Evolutionary conservation across 64 coral and sea anemone species (phyloP), one percentile per base, ranked within the genome.

Genomic region (Trachythela sp.): DNA sequence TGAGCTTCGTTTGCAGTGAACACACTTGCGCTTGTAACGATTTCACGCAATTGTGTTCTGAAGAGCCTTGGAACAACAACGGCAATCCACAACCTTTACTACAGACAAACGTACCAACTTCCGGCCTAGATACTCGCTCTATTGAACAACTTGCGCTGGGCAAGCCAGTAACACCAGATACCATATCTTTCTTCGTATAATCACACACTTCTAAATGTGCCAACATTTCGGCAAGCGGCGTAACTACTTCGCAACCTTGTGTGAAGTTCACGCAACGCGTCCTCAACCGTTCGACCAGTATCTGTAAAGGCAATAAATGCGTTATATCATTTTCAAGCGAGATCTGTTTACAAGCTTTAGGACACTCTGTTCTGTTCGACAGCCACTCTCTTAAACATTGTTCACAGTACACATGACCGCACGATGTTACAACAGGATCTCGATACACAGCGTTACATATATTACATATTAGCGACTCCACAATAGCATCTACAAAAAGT

Each of bases 51-150:
- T 99, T 84, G 80, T 99, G 96, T 89, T 83, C 83, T 27, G 59
- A 84, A 9, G 64, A 87, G 37, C 95, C 89, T 83, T 94, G 96
- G 41, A 72, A 90, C 32, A 99, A 85, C 17, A 99, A 54, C 14
- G 96, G 96, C 10, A 99, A 84, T 6, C 96, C 96, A 88, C 96
- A 99, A 84, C 96, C 96, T 89, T 93, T 99, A 49, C 94, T 89
- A 86, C 96, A 99, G 48, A 99, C 91, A 54, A 95, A 86, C 58
- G 84, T 87, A 88, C 85, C 88, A 87, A 89, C 94, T 91, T 91
- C 84, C 77, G 85, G 92, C 71, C 86, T 87, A 18, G 90, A 36
- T 58, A 39, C 50, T 85, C 87, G 87, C 83, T 97, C 95, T 91
- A 97, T 94, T 2, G 56, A 64, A 27, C 56, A 64, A 80, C 8